These are phyloP conservation scores for Aleiodes alternator DNA, from an alignment of 2,888 invertebrate genomes.

Conservation along the genomic window DNA sequence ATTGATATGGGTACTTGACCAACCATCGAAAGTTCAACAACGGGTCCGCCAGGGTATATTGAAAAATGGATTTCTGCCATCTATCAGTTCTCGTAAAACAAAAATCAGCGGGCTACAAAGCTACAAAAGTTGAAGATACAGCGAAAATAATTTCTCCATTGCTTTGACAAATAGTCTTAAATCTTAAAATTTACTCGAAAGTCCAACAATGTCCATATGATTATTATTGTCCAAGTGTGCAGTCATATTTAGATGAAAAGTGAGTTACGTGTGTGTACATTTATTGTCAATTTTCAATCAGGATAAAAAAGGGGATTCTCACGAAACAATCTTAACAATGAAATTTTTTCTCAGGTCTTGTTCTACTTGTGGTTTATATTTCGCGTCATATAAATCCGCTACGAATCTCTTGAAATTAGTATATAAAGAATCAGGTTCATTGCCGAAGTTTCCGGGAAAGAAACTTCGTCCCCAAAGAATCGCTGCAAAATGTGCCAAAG, in stretches of 20 bases:
- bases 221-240: conserved; percentile 15
- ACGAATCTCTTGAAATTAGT: conserved; percentile 21
- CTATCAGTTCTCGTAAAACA: conserved; percentile 30
- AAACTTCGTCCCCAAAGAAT: conserved; percentile 52
- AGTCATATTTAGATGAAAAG: background rate
- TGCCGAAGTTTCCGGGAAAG: background rate
- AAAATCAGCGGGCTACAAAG: conserved; percentile 3
- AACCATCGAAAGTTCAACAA: too few species aligned
- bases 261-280: too few species aligned
- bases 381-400: conserved; percentile 36
- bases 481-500: conserved; percentile 49
- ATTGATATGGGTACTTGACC: too few species aligned
- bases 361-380: conserved; percentile 31
- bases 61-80: conserved; percentile 38
- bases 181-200: conserved; percentile 8
- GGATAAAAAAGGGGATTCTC: too few species aligned
- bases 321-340: too few species aligned
- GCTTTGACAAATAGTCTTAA: conserved; percentile 24
- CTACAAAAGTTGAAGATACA: background rate
- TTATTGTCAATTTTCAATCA: too few species aligned
- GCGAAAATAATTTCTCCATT: conserved; percentile 37
- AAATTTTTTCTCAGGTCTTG: background rate
- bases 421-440: background rate
- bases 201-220: conserved; percentile 13
- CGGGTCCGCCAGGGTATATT: too few species aligned